These are phyloP conservation scores for Drosophila stalkeri DNA, from an alignment of 2,888 invertebrate species.

Conservation along the genomic window DNA sequence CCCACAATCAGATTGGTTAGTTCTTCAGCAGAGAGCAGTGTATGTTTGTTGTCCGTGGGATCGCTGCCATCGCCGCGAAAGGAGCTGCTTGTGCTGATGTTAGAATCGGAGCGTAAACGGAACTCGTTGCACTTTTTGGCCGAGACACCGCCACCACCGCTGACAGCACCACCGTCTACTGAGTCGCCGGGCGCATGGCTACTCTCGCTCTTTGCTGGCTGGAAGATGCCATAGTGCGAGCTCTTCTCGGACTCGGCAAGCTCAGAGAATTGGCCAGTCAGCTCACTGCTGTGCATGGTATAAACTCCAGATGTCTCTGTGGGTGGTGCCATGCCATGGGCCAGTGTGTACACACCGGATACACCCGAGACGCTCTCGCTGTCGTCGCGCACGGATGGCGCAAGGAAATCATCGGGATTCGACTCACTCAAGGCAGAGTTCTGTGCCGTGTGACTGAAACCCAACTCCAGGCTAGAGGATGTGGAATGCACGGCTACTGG, in stretches of 20 bases:
- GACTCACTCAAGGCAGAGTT: slow-evolving; percentile 92
- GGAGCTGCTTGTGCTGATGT: slow-evolving; percentile 91
- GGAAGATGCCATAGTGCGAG: slow-evolving; percentile 87
- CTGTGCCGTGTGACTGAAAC: slow-evolving; percentile 94
- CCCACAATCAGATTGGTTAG: slow-evolving; percentile 93
- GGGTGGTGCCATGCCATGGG: slow-evolving; percentile 88
- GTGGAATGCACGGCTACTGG: slow-evolving; percentile 88
- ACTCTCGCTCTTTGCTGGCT: slow-evolving; percentile 84
- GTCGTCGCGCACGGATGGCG: slow-evolving; percentile 80
- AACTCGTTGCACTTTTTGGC: slow-evolving; percentile 85
- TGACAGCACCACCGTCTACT: slow-evolving; percentile 85
- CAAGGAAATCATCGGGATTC: slow-evolving; percentile 86
- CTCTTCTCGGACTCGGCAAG: slow-evolving; percentile 87
- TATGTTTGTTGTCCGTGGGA: slow-evolving; percentile 91
- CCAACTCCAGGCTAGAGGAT: slow-evolving; percentile 92
- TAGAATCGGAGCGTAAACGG: slow-evolving; percentile 91
- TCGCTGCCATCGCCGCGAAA: slow-evolving; percentile 96
- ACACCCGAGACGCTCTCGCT: slow-evolving; percentile 87
- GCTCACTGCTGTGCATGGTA: slow-evolving; percentile 89
- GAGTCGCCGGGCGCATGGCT: slow-evolving; percentile 83
- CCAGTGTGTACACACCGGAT: slow-evolving; percentile 87
- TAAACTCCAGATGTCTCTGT: slow-evolving; percentile 95
- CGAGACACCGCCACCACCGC: slow-evolving; percentile 76
- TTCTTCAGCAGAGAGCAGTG: slow-evolving; percentile 92
- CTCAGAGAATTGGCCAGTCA: slow-evolving; percentile 87